Conservation (phyloP, 1,140 invertebrate genomes). For the Globodera rostochiensis region DNA sequence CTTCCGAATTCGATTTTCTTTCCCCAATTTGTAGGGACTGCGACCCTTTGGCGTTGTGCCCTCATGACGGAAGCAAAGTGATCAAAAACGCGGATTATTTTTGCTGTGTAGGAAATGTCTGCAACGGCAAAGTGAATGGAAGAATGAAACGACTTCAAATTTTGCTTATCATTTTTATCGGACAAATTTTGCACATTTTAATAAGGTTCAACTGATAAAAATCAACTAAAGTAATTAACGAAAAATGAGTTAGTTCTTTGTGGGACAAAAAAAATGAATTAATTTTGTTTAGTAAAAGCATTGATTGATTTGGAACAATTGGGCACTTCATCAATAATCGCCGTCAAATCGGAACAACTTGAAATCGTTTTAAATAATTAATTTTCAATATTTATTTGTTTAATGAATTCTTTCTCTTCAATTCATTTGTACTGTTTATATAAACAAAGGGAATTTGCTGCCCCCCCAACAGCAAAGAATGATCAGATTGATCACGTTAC, state of each 20-base stretch:
- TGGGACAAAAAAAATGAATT: too few relatives aligned
- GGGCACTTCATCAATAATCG: too few relatives aligned
- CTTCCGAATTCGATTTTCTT: background rate
- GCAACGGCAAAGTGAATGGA: background rate
- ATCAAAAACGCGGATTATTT: constrained; percentile 3
- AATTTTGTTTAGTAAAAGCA: too few relatives aligned
- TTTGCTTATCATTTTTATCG: background rate
- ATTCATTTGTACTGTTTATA: too few relatives aligned
- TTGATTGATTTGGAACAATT: too few relatives aligned
- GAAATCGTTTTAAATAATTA: too few relatives aligned
- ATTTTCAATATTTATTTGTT: too few relatives aligned
- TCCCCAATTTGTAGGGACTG: background rate
- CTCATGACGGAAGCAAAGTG: constrained; percentile 7
- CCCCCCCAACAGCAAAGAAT: background rate
- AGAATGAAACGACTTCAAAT: background rate
- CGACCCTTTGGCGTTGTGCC: constrained; percentile 4
- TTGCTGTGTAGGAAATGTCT: constrained; percentile 4
- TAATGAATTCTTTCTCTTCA: too few relatives aligned
- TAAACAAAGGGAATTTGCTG: too few relatives aligned
- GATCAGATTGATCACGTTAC: background rate
- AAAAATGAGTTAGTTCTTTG: background rate
- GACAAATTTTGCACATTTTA: background rate
- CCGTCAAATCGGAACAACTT: too few relatives aligned
- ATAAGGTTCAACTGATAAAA: background rate
- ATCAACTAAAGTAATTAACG: background rate